phyloP scores from a whole-genome alignment of 92 coral and sea anemone genomes.

The Actinostola sp. region DNA sequence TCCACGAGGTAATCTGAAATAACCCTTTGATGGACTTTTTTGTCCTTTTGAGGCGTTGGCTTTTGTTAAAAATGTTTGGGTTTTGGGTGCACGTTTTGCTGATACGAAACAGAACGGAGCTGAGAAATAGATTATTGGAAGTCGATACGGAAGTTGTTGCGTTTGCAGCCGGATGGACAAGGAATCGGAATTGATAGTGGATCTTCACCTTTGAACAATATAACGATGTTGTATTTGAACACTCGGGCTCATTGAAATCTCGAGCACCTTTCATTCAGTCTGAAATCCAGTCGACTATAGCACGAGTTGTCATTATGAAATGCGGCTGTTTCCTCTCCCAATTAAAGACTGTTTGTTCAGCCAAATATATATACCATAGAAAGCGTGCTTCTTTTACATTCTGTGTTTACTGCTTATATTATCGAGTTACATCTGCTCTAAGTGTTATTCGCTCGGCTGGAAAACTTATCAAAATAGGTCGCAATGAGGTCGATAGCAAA shows the following conservation, averaged over 20 bases:
- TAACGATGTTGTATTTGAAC: too few species aligned
- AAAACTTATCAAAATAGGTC: constrained; percentile 10
- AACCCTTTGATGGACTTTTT: too few species aligned
- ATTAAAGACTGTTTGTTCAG: constrained; percentile 21
- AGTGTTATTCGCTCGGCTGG: constrained; percentile 15
- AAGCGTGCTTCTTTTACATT: constrained; percentile 10
- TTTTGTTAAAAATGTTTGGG: too few species aligned
- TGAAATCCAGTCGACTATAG: neutral
- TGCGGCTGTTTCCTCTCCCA: constrained; percentile 14
- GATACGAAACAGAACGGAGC: too few species aligned
- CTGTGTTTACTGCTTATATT: constrained; percentile 15
- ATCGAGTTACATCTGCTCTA: constrained; percentile 20
- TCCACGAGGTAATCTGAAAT: too few species aligned
- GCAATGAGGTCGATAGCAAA: constrained; percentile 35
- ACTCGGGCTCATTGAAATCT: neutral
- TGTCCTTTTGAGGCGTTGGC: too few species aligned
- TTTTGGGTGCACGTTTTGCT: too few species aligned
- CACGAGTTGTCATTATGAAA: constrained; percentile 24
- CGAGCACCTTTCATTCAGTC: neutral
- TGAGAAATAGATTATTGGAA: too few species aligned
- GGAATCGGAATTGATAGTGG: too few species aligned
- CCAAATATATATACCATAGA: constrained; percentile 3
- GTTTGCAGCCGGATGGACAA: too few species aligned
- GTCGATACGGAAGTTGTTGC: too few species aligned
- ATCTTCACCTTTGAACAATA: too few species aligned